phyloP scores from a whole-genome alignment of 1,140 invertebrate genomes.

The Heliconius congener region DNA sequence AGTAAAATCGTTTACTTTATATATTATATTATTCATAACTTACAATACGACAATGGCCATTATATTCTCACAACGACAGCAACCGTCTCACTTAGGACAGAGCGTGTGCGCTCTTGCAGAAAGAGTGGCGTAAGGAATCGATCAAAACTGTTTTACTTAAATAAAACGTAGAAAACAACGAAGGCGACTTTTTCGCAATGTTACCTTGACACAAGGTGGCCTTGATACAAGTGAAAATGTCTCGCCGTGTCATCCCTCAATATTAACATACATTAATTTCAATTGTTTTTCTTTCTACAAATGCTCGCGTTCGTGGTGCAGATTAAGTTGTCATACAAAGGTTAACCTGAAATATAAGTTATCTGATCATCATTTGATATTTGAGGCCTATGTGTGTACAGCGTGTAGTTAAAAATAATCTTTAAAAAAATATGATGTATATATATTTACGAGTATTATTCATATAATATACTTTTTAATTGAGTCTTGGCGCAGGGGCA shows the following conservation, averaged over 20 bases:
- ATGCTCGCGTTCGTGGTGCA: no score
- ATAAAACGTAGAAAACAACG: constrained; percentile 65
- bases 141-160: constrained; percentile 63
- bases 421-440: no score
- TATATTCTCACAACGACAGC: constrained; percentile 6
- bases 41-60: constrained; percentile 4
- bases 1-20: neutral
- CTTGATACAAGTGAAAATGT: constrained; percentile 73
- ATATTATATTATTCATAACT: neutral
- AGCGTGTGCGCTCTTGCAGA: constrained; percentile 61
- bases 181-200: constrained; percentile 65
- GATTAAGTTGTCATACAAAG: no score
- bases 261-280: no score
- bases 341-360: no score
- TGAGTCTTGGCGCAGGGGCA: no score
- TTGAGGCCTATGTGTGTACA: no score
- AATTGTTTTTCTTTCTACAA: no score
- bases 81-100: constrained; percentile 40
- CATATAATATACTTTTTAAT: no score
- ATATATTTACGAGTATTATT: no score
- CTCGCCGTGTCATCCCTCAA: constrained; percentile 46
- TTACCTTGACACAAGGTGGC: constrained; percentile 66
- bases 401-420: no score
- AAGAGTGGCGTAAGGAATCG: constrained; percentile 68
- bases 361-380: no score